These are phyloP conservation scores for Coelinius sp. DNA, from an alignment of 2,888 invertebrate species.

Conservation along the genomic window DNA sequence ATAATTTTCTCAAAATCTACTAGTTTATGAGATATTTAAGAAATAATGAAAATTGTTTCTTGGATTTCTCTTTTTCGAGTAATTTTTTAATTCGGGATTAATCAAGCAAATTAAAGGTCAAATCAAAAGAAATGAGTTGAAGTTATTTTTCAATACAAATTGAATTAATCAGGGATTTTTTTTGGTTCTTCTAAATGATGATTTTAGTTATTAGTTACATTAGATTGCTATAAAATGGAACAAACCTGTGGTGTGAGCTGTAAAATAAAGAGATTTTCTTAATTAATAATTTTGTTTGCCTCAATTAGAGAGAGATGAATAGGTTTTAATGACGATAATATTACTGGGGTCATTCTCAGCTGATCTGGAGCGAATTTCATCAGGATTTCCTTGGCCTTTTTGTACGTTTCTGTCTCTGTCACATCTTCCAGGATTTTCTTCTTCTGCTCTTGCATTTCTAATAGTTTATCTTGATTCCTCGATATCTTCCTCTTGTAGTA, in stretches of 20 bases:
- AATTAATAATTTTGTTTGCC: slow-evolving; percentile 9
- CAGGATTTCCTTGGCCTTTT: slow-evolving; percentile 90
- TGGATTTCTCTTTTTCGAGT: too few species aligned
- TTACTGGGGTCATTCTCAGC: slow-evolving; percentile 67
- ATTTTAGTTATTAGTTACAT: too few species aligned
- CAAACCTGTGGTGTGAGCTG: slow-evolving; percentile 63
- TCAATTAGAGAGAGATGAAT: slow-evolving; percentile 22
- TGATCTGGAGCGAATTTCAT: slow-evolving; percentile 86
- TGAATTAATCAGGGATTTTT: not conserved
- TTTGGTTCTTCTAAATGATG: too few species aligned
- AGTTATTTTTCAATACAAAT: not conserved
- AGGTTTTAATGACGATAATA: slow-evolving; percentile 35
- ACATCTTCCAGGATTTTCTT: slow-evolving; percentile 93
- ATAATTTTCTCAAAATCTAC: too few species aligned
- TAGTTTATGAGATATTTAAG: too few species aligned
- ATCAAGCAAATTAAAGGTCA: not conserved
- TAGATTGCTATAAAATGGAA: slow-evolving; percentile 43
- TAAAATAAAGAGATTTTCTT: slow-evolving; percentile 40
- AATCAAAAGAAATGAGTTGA: too few species aligned
- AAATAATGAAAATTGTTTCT: too few species aligned
- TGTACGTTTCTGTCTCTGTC: slow-evolving; percentile 98
- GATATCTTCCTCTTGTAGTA: slow-evolving; percentile 88
- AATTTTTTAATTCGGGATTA: not conserved
- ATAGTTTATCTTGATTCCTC: slow-evolving; percentile 82
- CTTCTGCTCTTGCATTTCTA: slow-evolving; percentile 83